A percentile compares a stretch with the other conserved stretches of the same genome.
phyloP scores from a whole-genome alignment of 2,888 invertebrate species.

The Silvanus unidentatus region DNA sequence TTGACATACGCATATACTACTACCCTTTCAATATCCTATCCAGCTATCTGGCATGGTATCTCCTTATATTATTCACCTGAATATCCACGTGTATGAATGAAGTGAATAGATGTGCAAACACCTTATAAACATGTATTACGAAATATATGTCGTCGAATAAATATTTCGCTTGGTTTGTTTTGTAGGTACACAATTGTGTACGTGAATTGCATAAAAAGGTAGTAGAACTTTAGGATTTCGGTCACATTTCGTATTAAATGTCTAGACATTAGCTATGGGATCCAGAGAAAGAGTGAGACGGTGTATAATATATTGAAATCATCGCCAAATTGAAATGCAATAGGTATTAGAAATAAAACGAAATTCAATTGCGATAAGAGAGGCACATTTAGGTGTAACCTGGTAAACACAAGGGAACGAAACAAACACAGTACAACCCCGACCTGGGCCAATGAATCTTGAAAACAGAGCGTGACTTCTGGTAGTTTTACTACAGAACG shows the following conservation, averaged over 20 bases:
- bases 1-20: background rate
- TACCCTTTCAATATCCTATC: background rate
- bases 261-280: constrained; percentile 26
- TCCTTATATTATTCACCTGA: no score
- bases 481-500: constrained; percentile 4
- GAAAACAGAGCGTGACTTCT: constrained; percentile 1
- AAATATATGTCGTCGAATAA: no score
- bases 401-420: background rate
- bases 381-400: background rate
- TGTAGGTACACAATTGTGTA: no score
- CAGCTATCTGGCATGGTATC: no score
- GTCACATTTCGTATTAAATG: constrained; percentile 33
- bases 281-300: constrained; percentile 15
- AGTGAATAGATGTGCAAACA: no score
- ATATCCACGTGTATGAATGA: no score
- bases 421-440: constrained; percentile 1
- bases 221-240: constrained; percentile 21
- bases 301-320: constrained; percentile 23
- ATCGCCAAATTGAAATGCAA: constrained; percentile 27
- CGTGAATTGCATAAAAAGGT: no score
- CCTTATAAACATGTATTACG: no score
- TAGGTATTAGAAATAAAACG: constrained; percentile 15
- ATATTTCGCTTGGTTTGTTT: no score
- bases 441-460: constrained; percentile 8
- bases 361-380: background rate